These are phyloP conservation scores for Fukomys damarensis DNA, from an alignment of 2,113 vertebrate species.

Conservation along the genomic window DNA sequence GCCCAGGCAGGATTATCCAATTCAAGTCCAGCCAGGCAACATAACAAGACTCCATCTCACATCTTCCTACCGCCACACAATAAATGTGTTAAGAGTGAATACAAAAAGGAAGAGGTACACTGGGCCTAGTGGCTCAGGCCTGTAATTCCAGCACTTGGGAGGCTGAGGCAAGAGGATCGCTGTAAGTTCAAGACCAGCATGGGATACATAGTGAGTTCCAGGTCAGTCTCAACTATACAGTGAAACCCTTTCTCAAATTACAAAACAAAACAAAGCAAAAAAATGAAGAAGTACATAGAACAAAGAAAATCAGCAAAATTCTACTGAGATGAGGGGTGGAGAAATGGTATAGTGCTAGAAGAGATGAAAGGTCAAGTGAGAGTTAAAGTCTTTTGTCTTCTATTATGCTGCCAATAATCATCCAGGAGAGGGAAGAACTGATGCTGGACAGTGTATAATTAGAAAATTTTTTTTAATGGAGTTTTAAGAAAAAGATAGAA, in stretches of 20 bases:
- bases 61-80: neutral
- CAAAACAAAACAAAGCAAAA: no score
- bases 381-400: neutral
- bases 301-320: slow-evolving; percentile 44
- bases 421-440: neutral
- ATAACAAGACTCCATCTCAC: neutral
- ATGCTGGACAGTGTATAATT: neutral
- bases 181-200: no score
- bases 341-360: neutral
- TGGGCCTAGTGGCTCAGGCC: no score
- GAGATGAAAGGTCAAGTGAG: neutral
- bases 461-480: neutral
- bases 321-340: neutral
- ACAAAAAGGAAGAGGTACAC: neutral
- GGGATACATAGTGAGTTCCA: no score
- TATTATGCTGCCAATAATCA: neutral
- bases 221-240: no score
- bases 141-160: no score
- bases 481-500: neutral
- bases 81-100: neutral
- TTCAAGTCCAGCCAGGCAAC: neutral
- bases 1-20: neutral
- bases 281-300: neutral
- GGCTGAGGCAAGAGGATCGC: no score
- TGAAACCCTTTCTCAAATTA: no score